A percentile compares a stretch with the other conserved stretches of the same genome.
Conservation (phyloP, 53 echinoderm and acorn worm species). For the Patiria pectinifera region DNA sequence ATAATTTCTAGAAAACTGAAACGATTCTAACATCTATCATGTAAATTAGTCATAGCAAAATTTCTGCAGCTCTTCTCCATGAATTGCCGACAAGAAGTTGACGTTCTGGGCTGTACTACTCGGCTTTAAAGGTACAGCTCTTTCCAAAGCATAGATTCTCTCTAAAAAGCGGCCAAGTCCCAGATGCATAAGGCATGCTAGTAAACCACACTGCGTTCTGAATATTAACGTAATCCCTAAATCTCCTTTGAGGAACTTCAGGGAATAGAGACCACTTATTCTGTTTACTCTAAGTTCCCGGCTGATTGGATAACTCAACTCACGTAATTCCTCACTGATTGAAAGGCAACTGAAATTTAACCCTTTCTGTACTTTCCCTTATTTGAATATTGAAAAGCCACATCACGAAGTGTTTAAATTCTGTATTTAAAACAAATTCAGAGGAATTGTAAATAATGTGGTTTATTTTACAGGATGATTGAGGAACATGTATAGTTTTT, state of each 20-base stretch:
- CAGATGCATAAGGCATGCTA: neutral
- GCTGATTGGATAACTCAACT: slow-evolving; percentile 20
- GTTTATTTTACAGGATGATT: too few relatives aligned
- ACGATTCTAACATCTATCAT: too few relatives aligned
- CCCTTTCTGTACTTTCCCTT: neutral
- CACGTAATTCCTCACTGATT: slow-evolving; percentile 17
- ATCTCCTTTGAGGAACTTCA: slow-evolving; percentile 21
- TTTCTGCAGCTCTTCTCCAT: too few relatives aligned
- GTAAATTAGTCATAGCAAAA: too few relatives aligned
- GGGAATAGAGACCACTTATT: slow-evolving; percentile 6
- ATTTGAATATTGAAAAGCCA: neutral
- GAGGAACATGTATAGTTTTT: too few relatives aligned
- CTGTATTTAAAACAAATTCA: neutral
- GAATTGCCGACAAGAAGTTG: too few relatives aligned
- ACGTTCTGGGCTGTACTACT: neutral
- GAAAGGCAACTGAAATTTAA: slow-evolving; percentile 27
- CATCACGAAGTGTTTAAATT: neutral
- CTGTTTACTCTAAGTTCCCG: neutral
- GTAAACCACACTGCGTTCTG: neutral
- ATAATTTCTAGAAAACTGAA: too few relatives aligned
- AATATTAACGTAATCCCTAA: slow-evolving; percentile 18
- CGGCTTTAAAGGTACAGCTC: neutral
- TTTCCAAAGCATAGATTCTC: neutral
- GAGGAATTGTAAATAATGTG: too few relatives aligned
- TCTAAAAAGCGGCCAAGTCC: neutral